These are phyloP conservation scores for Drosophila prostipennis DNA, from an alignment of 2,888 invertebrate genomes.

Conservation along the genomic window DNA sequence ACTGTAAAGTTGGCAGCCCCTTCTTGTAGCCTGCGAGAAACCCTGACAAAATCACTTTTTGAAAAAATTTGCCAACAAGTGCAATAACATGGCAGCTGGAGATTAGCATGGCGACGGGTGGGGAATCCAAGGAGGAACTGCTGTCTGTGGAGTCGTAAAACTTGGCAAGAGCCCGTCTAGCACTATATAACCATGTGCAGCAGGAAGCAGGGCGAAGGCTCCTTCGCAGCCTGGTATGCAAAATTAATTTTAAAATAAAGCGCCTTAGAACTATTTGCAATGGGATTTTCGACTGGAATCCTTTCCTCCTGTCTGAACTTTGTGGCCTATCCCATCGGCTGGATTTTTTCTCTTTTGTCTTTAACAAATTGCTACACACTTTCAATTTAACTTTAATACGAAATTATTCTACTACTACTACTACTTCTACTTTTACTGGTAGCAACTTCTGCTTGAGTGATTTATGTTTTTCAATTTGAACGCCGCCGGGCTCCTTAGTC, in stretches of 20 bases:
- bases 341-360: slow-evolving; percentile 60
- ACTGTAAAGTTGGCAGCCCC: slow-evolving; percentile 56
- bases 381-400: slow-evolving; percentile 73
- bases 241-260: slow-evolving; percentile 75
- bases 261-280: slow-evolving; percentile 65
- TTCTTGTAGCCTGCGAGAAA: slow-evolving; percentile 13
- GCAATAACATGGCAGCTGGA: slow-evolving; percentile 80
- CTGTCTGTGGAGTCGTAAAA: slow-evolving; percentile 66
- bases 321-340: slow-evolving; percentile 39
- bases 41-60: slow-evolving; percentile 73
- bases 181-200: slow-evolving; percentile 21
- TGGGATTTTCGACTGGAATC: slow-evolving; percentile 23
- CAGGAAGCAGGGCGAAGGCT: not conserved
- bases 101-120: slow-evolving; percentile 71
- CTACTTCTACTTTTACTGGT: slow-evolving; percentile 27
- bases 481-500: slow-evolving; percentile 38
- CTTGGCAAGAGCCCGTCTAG: slow-evolving; percentile 46
- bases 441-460: slow-evolving; percentile 79
- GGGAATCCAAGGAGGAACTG: not conserved
- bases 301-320: slow-evolving; percentile 31
- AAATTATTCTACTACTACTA: slow-evolving; percentile 62
- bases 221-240: no score
- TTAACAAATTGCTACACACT: slow-evolving; percentile 77
- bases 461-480: slow-evolving; percentile 82
- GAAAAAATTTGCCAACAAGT: slow-evolving; percentile 77